These are phyloP conservation scores for Ascidia mentula DNA, from an alignment of 23 tunicate species.

Conservation along the genomic window DNA sequence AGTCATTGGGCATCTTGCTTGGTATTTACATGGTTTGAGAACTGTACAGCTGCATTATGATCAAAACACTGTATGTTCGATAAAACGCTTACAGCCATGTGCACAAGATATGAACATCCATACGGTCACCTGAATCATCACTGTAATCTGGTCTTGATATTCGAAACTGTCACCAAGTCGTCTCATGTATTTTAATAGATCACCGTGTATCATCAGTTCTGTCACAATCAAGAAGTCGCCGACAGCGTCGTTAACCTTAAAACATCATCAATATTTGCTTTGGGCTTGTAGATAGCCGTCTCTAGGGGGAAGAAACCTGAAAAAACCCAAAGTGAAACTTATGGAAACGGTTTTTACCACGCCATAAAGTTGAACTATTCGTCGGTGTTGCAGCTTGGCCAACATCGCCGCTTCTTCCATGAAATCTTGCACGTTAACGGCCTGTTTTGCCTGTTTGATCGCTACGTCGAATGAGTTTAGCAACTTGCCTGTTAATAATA, in stretches of 20 bases:
- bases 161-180: not conserved
- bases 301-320: too few species aligned
- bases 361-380: not conserved
- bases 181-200: not conserved
- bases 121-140: not conserved
- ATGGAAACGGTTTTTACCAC: not conserved
- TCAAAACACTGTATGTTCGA: too few species aligned
- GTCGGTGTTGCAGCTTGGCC: not conserved
- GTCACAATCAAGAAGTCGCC: not conserved
- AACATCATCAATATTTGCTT: not conserved
- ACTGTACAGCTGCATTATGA: too few species aligned
- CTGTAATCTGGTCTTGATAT: not conserved
- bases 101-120: too few species aligned
- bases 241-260: not conserved
- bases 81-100: too few species aligned
- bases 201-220: not conserved
- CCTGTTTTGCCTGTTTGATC: not conserved
- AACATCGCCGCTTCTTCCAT: not conserved
- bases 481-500: too few species aligned
- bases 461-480: not conserved
- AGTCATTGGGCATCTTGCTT: too few species aligned
- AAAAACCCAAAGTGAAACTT: too few species aligned
- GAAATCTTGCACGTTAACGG: not conserved
- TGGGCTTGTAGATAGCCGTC: too few species aligned
- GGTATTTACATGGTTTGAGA: too few species aligned